These are phyloP conservation scores for Nycticebus coucang DNA, from an alignment of 2,113 vertebrate genomes.

Conservation along the genomic window DNA sequence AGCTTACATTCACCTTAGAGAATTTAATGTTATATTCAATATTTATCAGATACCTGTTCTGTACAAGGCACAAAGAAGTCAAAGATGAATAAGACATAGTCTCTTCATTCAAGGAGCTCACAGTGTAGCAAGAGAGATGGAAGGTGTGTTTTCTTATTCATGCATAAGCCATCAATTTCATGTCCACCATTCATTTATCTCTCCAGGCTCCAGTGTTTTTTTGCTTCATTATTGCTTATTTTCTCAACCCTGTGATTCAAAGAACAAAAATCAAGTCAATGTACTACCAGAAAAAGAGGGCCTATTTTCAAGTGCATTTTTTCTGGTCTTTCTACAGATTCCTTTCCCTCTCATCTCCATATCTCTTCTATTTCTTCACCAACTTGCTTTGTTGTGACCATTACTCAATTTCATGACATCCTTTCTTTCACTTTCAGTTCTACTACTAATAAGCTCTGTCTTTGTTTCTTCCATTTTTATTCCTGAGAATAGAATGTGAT, in stretches of 20 bases:
- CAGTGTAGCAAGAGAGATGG: not conserved
- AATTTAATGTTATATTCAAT: slow-evolving; percentile 23
- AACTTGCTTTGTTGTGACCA: not conserved
- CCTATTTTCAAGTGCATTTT: not conserved
- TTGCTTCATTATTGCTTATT: slow-evolving; percentile 19
- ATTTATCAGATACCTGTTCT: not conserved
- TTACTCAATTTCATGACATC: not conserved
- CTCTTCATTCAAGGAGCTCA: not conserved
- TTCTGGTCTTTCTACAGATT: not conserved
- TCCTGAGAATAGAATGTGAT: not conserved
- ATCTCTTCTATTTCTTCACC: not conserved
- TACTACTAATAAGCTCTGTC: not conserved
- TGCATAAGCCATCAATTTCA: not conserved
- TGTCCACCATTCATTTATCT: not conserved
- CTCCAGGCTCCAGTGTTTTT: not conserved
- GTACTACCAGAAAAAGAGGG: not conserved
- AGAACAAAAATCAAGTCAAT: not conserved
- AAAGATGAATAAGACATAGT: slow-evolving; percentile 8
- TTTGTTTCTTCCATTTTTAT: not conserved
- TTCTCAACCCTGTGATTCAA: not conserved
- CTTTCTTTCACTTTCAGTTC: not conserved
- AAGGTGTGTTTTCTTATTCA: not conserved
- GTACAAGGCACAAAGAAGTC: not conserved
- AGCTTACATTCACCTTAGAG: not conserved
- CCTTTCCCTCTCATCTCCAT: not conserved